Base-by-base conservation (phyloP, 2,888 invertebrate species). In the Spisula subtruncata region DNA sequence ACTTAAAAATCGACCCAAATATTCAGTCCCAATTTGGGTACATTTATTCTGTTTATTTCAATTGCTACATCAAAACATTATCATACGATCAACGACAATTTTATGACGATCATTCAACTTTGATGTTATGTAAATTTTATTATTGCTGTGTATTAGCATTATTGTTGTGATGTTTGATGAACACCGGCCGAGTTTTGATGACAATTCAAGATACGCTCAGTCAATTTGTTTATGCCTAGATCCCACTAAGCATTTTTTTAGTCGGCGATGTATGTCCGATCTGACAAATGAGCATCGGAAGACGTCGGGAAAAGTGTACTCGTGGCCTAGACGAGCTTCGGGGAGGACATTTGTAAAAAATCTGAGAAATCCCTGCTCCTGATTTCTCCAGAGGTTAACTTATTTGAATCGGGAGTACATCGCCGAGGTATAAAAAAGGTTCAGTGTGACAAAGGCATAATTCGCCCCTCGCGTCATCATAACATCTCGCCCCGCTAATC, bases 61-160 rank as follows among this genome's bases (percentile, higher is more conserved):
- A 60, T 60, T 60, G 60, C 2, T n/a, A 60, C 60, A 60, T 60
- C 60, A 60, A 60, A 20, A 18, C 14, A n/a, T 60, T 60, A 60
- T 60, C 60, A 20, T 25, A 6, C 18, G n/a, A 60, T 60, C 60
- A n/a, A 2, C 18, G 60, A 25, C 60, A 60, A 20, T n/a, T 60
- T 60, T n/a, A 60, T 60, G 60, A 71, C 8, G 29, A 32, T 71
- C 71, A 29, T n/a, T 71, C 32, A 6, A 71, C 32, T 71, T 71
- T 71, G 5, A 71, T 32, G 71, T 71, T 71, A 71, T 71, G 71
- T 71, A 71, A 71, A 71, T 71, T 29, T 32, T 14, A 29, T 71
- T 29, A 32, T 71, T 71, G 29, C 71, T 71, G n/a, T 71, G 25
- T 32, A 32, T 32, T 29, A 71, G 71, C 32, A 71, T 32, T 71